A percentile compares a stretch with the other conserved stretches of the same genome.
phyloP scores from a whole-genome alignment of 2,888 invertebrate species.

The Anagyrus pseudococci region DNA sequence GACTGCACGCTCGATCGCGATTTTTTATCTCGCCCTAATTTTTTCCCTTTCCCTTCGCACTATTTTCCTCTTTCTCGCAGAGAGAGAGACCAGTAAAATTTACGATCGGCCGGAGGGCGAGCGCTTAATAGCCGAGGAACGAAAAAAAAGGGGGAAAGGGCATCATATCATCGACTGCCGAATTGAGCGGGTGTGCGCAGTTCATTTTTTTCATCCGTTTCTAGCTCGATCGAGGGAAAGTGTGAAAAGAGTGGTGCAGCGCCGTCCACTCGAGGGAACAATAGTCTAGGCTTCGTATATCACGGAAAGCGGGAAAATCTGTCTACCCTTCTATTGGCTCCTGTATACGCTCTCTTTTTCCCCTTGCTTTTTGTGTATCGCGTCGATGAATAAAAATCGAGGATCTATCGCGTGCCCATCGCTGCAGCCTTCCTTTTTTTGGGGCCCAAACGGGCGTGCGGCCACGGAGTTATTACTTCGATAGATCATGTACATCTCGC shows the following conservation, averaged over 20 bases:
- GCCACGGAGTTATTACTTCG: not conserved
- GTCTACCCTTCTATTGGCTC: no score
- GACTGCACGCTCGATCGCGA: conserved; percentile 29
- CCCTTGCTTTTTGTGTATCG: not conserved
- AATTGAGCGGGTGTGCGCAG: not conserved
- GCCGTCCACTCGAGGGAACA: not conserved
- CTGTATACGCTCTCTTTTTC: no score
- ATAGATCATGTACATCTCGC: no score
- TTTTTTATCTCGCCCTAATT: not conserved
- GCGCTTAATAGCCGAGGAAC: not conserved
- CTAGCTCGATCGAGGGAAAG: not conserved
- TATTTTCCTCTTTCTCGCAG: conserved; percentile 4
- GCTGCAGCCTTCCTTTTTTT: not conserved
- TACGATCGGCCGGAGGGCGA: conserved; percentile 22
- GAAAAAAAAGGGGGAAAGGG: not conserved
- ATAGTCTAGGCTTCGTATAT: no score
- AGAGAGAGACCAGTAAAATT: conserved; percentile 7
- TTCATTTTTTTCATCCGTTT: not conserved
- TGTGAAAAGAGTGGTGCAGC: not conserved
- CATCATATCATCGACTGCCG: not conserved
- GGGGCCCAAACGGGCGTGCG: conserved; percentile 1
- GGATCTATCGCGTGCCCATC: not conserved
- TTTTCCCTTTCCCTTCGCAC: not conserved
- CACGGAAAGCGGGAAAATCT: not conserved
- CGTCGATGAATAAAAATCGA: not conserved